Conservation (phyloP, 2,888 invertebrate genomes). For the Eupithecia dodoneata region DNA sequence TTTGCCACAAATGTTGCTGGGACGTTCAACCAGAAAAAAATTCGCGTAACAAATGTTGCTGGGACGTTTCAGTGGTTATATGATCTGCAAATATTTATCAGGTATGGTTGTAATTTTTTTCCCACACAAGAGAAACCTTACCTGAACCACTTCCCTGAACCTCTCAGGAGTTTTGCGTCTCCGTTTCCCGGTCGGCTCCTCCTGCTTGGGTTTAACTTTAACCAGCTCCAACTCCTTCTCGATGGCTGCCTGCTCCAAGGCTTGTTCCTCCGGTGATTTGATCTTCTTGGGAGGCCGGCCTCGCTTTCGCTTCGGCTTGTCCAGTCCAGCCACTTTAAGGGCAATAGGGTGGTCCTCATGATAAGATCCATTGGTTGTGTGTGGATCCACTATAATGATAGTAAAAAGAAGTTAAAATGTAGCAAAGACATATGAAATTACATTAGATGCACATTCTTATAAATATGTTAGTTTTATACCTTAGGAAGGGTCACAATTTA, state of each 20-base stretch:
- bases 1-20: too few relatives aligned
- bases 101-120: not conserved
- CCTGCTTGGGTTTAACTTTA: conserved; percentile 54
- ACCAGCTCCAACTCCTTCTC: conserved; percentile 45
- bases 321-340: conserved; percentile 86
- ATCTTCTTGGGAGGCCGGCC: conserved; percentile 87
- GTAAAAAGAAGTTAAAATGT: too few relatives aligned
- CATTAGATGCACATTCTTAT: too few relatives aligned
- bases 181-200: conserved; percentile 84
- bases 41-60: too few relatives aligned
- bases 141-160: conserved; percentile 86
- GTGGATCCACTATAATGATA: conserved; percentile 72
- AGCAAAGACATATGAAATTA: too few relatives aligned
- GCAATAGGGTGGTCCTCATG: conserved; percentile 86
- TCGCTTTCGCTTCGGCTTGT: conserved; percentile 87
- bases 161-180: conserved; percentile 87
- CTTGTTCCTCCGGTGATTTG: conserved; percentile 69
- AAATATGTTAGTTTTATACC: too few relatives aligned
- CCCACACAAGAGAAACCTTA: conserved; percentile 48
- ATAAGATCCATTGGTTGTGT: conserved; percentile 83
- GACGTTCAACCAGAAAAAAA: too few relatives aligned
- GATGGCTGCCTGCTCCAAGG: conserved; percentile 56
- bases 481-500: too few relatives aligned
- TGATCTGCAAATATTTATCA: not conserved
- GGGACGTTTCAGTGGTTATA: too few relatives aligned